phyloP scores from a whole-genome alignment of 2,113 vertebrate species.

The Psittacula cyanocephala region DNA sequence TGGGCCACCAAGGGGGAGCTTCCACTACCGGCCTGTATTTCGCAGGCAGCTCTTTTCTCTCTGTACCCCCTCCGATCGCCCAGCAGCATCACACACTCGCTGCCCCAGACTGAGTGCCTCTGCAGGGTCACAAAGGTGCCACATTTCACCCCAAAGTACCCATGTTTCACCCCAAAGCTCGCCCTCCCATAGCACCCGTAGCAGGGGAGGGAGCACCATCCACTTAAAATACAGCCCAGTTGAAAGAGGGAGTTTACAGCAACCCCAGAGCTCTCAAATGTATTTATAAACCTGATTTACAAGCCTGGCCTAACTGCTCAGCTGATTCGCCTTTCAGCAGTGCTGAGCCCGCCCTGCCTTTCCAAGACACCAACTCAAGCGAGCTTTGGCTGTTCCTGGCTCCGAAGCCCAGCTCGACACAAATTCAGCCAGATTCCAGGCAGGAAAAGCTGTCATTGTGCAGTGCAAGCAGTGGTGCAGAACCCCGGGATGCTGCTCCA shows the following conservation, averaged over 20 bases:
- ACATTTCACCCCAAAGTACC: not conserved
- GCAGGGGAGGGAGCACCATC: accelerated
- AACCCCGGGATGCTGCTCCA: not conserved
- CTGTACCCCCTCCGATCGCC: not conserved
- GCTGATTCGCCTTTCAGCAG: not conserved
- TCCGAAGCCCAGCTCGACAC: accelerated
- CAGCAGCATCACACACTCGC: accelerated
- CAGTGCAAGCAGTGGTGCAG: accelerated
- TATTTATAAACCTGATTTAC: not conserved
- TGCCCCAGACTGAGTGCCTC: not conserved
- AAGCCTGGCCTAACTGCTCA: accelerated
- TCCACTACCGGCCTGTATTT: not conserved
- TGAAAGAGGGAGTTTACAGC: not conserved
- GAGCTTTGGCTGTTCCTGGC: accelerated
- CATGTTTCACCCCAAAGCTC: accelerated
- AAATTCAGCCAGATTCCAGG: accelerated
- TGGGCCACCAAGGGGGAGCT: not conserved
- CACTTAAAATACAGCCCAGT: accelerated
- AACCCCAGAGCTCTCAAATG: not conserved
- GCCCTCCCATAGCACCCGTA: accelerated
- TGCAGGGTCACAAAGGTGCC: not conserved
- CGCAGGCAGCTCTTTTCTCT: not conserved
- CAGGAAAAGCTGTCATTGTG: not conserved
- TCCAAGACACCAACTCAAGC: accelerated
- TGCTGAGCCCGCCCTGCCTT: accelerated